Conservation (phyloP, 2,888 invertebrate genomes). For the Cotesia congregata region DNA sequence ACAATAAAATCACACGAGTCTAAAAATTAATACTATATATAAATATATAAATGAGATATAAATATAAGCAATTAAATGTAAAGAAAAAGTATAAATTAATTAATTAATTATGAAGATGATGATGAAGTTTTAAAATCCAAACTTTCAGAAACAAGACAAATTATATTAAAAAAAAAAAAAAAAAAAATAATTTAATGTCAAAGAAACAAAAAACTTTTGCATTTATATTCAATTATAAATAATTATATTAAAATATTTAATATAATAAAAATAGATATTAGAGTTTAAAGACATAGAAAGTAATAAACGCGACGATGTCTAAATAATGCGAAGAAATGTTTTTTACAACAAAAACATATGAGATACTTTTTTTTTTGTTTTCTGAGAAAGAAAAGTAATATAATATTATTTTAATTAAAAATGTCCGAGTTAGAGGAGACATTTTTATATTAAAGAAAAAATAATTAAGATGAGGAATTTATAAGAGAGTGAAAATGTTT, state of each 20-base stretch:
- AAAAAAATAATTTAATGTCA: neutral
- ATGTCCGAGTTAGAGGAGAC: neutral
- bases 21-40: neutral
- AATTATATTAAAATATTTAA: neutral
- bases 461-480: neutral
- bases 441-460: neutral
- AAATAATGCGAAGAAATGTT: too few species aligned
- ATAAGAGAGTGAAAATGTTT: neutral
- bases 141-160: neutral
- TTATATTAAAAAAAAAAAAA: neutral
- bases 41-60: neutral
- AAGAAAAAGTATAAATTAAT: neutral
- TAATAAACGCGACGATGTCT: neutral
- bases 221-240: neutral
- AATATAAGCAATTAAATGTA: neutral
- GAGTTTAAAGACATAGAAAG: neutral
- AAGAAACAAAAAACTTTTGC: neutral
- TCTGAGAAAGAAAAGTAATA: too few species aligned
- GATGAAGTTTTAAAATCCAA: neutral
- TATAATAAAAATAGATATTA: neutral
- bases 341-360: too few species aligned
- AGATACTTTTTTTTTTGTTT: too few species aligned
- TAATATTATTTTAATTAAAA: too few species aligned
- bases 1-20: slow-evolving; percentile 36
- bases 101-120: neutral